Evolutionary conservation across 2,888 invertebrate species (phyloP), one percentile per base, ranked within the genome.

Genomic region (Globia sparganii): DNA sequence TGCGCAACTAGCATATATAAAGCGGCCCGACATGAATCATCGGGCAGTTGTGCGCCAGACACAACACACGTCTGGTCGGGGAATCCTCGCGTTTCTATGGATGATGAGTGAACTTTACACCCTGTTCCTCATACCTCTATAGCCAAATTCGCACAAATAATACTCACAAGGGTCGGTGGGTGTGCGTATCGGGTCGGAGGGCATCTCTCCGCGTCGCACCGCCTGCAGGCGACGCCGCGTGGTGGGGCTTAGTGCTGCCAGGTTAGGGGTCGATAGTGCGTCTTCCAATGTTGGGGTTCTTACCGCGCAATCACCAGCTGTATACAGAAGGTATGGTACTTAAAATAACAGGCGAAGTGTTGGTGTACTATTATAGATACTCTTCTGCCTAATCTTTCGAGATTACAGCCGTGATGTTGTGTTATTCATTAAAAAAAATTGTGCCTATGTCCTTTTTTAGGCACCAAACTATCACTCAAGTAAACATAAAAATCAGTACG

Each of bases 151-250:
- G 5, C 31, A 66, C 34, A n/a, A 34, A 18, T 18, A 25, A 28
- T 0, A 92, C 94, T 93, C 46, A 97, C 96, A 96, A 0, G 96
- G 96, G 74, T 96, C 95, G 0, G 78, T 86, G 0, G 97, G 97
- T 0, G 96, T 96, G 5, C 92, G 85, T n/a, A 95, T 91, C 0
- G 96, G 95, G 78, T 94, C 96, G 0, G 96, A 95, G 0, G 96
- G 96, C 93, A 95, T 94, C 75, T 97, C 96, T 0, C 97, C 97
- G 31, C 95, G 88, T 0, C 93, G 88, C 40, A 97, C 90, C 0
- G 96, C 97, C 62, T 92, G 95, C 79, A 97, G 87, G 2, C 95
- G 88, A 0, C 96, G 89, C 3, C 96, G 86, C 0, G 95, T 95
- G 21, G 93, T 93, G 0, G 97, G 95, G 64, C 95, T 95, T 0